These are phyloP conservation scores for Epinephelus fuscoguttatus DNA, from an alignment of 2,113 vertebrate genomes.

Conservation along the genomic window DNA sequence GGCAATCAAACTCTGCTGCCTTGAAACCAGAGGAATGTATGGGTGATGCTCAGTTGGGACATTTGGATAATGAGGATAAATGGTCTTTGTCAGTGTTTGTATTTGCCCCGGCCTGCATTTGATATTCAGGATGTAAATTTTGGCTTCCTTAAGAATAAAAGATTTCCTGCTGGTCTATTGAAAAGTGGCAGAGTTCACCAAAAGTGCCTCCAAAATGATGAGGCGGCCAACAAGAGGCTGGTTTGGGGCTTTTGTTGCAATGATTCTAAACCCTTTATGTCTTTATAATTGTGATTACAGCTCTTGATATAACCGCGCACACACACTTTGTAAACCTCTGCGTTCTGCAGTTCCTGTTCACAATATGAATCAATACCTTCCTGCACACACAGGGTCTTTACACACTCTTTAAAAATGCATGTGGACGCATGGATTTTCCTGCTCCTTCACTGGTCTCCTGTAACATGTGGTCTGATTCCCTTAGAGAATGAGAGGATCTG, in stretches of 20 bases:
- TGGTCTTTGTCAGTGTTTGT: not conserved
- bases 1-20: constrained; percentile 25
- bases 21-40: constrained; percentile 40
- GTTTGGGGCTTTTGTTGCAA: not conserved
- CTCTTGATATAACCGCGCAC: not conserved
- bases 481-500: constrained; percentile 36
- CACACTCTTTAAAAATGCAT: constrained; percentile 54
- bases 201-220: constrained; percentile 11
- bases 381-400: constrained; percentile 24
- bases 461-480: constrained; percentile 47
- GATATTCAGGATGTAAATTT: constrained; percentile 46
- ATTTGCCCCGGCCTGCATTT: constrained; percentile 9
- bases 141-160: not conserved
- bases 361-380: constrained; percentile 22
- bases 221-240: not conserved
- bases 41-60: constrained; percentile 14
- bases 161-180: constrained; percentile 39
- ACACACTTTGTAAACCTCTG: constrained; percentile 15
- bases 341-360: constrained; percentile 26
- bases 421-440: constrained; percentile 42
- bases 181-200: constrained; percentile 8
- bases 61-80: constrained; percentile 18
- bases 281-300: constrained; percentile 10
- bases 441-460: constrained; percentile 30
- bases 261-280: constrained; percentile 11